These are phyloP conservation scores for Rhyacophila evoluta DNA, from an alignment of 2,888 invertebrate species.

Conservation along the genomic window DNA sequence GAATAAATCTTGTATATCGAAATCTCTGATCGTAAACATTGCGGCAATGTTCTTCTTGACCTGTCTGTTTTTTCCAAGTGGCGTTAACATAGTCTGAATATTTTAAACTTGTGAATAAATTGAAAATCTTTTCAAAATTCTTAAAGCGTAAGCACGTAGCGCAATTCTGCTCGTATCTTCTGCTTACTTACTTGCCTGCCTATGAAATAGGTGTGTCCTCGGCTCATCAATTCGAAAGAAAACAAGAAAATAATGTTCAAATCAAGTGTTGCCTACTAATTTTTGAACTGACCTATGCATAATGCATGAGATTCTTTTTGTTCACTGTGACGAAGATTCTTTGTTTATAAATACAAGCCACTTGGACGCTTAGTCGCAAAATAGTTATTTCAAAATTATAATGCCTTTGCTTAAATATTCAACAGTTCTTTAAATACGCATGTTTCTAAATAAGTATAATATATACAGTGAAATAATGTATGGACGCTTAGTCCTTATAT, in stretches of 20 bases:
- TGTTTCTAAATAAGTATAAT: no score
- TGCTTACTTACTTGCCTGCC: neutral
- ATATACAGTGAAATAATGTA: no score
- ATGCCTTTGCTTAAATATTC: no score
- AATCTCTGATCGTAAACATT: neutral
- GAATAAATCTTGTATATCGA: no score
- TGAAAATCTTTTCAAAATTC: neutral
- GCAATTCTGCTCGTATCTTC: no score
- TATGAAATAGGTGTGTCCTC: neutral
- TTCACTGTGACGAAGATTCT: neutral
- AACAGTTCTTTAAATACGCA: no score
- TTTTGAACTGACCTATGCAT: neutral
- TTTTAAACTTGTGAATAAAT: neutral
- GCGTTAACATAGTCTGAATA: neutral
- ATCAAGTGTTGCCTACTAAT: neutral
- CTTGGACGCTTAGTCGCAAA: no score
- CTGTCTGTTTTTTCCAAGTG: neutral
- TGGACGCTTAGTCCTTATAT: no score
- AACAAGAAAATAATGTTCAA: neutral
- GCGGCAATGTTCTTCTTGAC: neutral
- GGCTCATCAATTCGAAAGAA: neutral
- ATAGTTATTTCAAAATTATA: no score
- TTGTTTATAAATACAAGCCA: no score
- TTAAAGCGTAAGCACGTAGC: neutral
- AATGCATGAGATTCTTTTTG: neutral